Evolutionary conservation across 1,140 invertebrate species (phyloP).

Genomic region (Euwallacea fornicatus): DNA sequence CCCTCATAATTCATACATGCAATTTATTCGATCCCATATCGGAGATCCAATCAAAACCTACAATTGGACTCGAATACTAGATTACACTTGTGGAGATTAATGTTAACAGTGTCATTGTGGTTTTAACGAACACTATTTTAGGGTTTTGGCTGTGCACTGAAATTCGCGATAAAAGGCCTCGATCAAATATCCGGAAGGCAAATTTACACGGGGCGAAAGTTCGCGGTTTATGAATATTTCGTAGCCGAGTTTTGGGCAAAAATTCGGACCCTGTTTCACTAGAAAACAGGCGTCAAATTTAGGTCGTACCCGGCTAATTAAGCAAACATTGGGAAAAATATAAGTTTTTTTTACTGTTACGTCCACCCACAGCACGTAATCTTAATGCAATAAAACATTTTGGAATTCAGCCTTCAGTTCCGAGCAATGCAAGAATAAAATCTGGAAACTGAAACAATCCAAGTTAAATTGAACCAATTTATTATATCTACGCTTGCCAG

Average conservation of each 20-base stretch:
- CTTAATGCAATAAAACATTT: no score
- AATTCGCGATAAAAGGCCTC: not conserved
- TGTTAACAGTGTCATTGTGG: constrained; percentile 15
- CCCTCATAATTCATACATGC: constrained; percentile 1
- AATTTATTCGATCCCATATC: constrained; percentile 8
- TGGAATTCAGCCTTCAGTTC: no score
- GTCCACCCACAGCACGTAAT: no score
- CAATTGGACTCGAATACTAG: constrained; percentile 14
- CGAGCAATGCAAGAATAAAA: not conserved
- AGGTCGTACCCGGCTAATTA: not conserved
- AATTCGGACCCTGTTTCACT: not conserved
- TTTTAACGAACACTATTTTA: constrained; percentile 16
- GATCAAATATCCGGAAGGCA: constrained; percentile 5
- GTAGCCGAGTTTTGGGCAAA: not conserved
- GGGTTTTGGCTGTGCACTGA: not conserved
- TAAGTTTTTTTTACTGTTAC: no score
- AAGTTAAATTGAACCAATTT: constrained; percentile 2
- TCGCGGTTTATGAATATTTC: constrained; percentile 3
- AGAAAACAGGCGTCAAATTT: not conserved
- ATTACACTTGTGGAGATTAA: constrained; percentile 2
- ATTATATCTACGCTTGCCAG: not conserved
- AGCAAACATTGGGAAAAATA: no score
- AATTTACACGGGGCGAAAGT: constrained; percentile 1
- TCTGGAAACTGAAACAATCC: not conserved
- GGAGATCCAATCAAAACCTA: constrained; percentile 18